Evolutionary conservation across 2,113 vertebrate genomes (phyloP).

Genomic region (Gambusia affinis): DNA sequence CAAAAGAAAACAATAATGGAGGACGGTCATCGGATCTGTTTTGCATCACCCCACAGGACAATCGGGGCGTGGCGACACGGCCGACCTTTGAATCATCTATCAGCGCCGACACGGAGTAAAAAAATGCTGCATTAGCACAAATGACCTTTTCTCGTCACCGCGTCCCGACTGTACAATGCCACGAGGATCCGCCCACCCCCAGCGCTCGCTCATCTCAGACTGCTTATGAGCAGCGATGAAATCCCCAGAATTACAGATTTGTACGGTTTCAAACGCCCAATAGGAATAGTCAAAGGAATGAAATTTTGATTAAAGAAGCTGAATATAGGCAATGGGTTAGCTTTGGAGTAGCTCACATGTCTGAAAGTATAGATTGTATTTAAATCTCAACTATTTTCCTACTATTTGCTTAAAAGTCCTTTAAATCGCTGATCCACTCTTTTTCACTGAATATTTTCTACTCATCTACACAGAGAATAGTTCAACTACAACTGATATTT

Average conservation of each 20-base stretch:
- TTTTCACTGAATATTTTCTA: too few species aligned
- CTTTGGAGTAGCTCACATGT: neutral
- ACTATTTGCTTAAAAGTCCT: too few species aligned
- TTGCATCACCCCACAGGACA: constrained; percentile 54
- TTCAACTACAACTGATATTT: neutral
- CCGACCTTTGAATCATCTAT: constrained; percentile 68
- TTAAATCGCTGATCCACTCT: too few species aligned
- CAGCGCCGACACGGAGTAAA: constrained; percentile 48
- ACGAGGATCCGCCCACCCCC: constrained; percentile 39
- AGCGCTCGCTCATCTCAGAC: constrained; percentile 26
- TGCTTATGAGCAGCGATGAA: constrained; percentile 31
- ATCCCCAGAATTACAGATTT: constrained; percentile 32
- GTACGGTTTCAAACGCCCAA: constrained; percentile 22
- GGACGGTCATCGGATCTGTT: constrained; percentile 61
- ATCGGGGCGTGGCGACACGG: constrained; percentile 60
- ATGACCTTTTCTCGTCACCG: constrained; percentile 69
- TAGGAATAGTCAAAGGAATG: neutral
- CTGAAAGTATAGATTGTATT: neutral
- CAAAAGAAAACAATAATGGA: neutral
- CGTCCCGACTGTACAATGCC: constrained; percentile 60
- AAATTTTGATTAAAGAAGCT: neutral
- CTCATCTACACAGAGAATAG: neutral
- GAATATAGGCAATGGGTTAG: neutral
- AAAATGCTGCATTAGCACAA: constrained; percentile 66
- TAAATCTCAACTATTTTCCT: too few species aligned